These are phyloP conservation scores for Bradynema listronoti DNA, from an alignment of 1,140 invertebrate species.

Conservation along the genomic window DNA sequence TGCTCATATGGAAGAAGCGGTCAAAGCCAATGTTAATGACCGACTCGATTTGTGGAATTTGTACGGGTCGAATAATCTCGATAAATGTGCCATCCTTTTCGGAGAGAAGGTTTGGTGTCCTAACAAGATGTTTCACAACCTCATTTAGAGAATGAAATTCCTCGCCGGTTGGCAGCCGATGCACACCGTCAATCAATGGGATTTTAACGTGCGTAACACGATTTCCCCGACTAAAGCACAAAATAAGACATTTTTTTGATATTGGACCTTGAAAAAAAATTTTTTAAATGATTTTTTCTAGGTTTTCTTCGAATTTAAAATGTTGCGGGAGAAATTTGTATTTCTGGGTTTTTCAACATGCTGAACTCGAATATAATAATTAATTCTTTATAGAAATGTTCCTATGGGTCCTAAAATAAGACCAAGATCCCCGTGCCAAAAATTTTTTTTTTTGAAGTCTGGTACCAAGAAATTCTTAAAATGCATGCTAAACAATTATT, in stretches of 20 bases:
- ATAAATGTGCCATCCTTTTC: slow-evolving; percentile 31
- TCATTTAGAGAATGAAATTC: slow-evolving; percentile 28
- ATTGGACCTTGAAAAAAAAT: background rate
- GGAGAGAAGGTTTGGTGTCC: slow-evolving; percentile 22
- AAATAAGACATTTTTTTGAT: background rate
- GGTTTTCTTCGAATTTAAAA: no score
- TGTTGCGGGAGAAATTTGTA: no score
- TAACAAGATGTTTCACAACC: slow-evolving; percentile 25
- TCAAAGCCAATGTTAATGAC: slow-evolving; percentile 28
- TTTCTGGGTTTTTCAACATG: no score
- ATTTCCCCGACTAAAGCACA: slow-evolving; percentile 34
- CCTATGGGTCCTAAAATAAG: no score
- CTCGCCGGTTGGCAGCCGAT: slow-evolving; percentile 41
- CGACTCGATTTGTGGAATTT: slow-evolving; percentile 26
- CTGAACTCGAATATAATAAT: no score
- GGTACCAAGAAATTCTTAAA: no score
- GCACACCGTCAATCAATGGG: slow-evolving; percentile 11
- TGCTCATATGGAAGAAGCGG: slow-evolving; percentile 35
- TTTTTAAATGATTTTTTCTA: no score
- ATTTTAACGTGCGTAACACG: slow-evolving; percentile 43
- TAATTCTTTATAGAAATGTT: no score
- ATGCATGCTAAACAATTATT: no score
- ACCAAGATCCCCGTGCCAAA: no score
- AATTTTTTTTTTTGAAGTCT: no score
- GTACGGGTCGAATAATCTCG: slow-evolving; percentile 30